Evolutionary conservation across 1,140 invertebrate species (phyloP).

Genomic region (Drosophila micromelanica): DNA sequence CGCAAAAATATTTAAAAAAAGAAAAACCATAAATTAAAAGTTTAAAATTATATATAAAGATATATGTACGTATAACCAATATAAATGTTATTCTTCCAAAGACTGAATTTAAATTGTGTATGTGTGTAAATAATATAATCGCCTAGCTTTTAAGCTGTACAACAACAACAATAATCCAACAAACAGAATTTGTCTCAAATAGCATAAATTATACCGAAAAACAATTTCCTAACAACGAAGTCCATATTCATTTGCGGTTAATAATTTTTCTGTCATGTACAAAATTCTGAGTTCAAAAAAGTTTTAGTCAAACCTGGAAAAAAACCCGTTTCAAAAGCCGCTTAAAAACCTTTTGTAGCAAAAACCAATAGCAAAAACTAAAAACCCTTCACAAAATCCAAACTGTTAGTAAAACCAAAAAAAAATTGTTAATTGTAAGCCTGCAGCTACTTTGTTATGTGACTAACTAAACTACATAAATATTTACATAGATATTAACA

Average conservation of each 20-base stretch:
- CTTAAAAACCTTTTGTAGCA: conserved; percentile 24
- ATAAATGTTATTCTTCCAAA: conserved; percentile 82
- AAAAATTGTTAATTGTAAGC: conserved; percentile 66
- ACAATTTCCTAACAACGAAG: conserved; percentile 15
- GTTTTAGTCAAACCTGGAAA: conserved; percentile 18
- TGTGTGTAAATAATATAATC: conserved; percentile 71
- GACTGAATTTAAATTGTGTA: conserved; percentile 80
- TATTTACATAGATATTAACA: conserved; percentile 73
- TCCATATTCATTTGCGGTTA: conserved; percentile 4
- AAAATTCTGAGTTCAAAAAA: conserved; percentile 16
- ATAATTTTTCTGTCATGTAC: neutral
- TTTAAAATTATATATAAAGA: conserved; percentile 23
- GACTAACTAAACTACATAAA: conserved; percentile 63
- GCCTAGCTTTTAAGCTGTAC: conserved; percentile 46
- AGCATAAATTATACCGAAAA: conserved; percentile 21
- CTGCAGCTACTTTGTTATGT: conserved; percentile 77
- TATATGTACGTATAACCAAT: conserved; percentile 45
- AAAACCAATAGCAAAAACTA: conserved; percentile 16
- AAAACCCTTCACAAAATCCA: conserved; percentile 4
- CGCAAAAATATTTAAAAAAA: neutral
- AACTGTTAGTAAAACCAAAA: conserved; percentile 20
- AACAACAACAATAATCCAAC: conserved; percentile 25
- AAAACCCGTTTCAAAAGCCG: neutral
- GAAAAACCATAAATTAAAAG: conserved; percentile 11
- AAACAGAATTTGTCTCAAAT: conserved; percentile 6